A percentile compares a stretch with the other conserved stretches of the same genome.
Conservation (phyloP, 2,113 vertebrate species). For the Pituophis catenifer region DNA sequence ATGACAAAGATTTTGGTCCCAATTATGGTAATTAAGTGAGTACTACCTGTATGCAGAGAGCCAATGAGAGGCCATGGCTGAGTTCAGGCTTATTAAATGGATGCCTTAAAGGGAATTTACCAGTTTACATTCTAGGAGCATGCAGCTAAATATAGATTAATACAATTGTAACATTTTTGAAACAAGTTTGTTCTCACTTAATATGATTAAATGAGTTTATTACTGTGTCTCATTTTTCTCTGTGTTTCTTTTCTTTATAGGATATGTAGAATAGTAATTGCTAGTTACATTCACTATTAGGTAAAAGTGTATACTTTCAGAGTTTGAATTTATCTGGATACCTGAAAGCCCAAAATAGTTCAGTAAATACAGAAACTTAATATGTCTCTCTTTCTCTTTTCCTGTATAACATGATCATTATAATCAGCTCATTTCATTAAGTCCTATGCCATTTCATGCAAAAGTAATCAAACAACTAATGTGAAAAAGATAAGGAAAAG, state of each 20-base stretch:
- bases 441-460: background rate
- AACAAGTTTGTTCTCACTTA: background rate
- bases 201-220: background rate
- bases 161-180: background rate
- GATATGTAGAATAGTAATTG: background rate
- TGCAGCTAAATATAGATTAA: background rate
- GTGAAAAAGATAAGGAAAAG: background rate
- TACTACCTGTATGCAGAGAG: background rate
- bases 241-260: background rate
- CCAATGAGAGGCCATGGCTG: background rate
- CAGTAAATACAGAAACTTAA: background rate
- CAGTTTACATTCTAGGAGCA: background rate
- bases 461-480: background rate
- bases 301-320: background rate
- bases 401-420: background rate
- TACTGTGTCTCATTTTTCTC: background rate
- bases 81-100: background rate
- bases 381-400: background rate
- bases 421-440: conserved; percentile 4
- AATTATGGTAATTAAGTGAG: background rate
- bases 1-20: background rate
- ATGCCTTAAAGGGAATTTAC: background rate
- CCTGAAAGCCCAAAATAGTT: background rate
- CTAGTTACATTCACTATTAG: background rate
- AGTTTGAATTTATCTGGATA: background rate